Percentiles rank a stretch among this genome's conserved stretches.
Evolutionary conservation across 2,113 vertebrate species (phyloP).

Genomic region (Dunckerocampus dactyliophorus): DNA sequence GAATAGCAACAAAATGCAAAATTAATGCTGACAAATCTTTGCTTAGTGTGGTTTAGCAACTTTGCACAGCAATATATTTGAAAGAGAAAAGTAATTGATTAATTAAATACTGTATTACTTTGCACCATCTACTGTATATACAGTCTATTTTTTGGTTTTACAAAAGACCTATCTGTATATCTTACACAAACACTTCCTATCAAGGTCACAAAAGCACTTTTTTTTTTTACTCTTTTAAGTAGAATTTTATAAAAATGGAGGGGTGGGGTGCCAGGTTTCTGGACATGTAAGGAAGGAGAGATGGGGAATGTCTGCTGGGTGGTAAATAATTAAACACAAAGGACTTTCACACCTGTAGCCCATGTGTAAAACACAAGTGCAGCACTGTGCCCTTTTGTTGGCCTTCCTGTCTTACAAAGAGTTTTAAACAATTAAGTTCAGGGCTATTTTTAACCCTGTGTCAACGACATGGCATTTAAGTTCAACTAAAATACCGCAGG

Average conservation of each 20-base stretch:
- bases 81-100: neutral
- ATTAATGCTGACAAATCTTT: neutral
- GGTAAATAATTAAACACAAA: slow-evolving; percentile 76
- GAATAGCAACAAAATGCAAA: neutral
- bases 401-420: slow-evolving; percentile 46
- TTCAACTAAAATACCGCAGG: neutral
- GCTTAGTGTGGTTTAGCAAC: no score
- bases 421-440: slow-evolving; percentile 23
- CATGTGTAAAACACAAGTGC: slow-evolving; percentile 48
- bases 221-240: neutral
- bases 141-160: neutral
- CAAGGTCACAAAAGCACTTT: neutral
- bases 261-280: slow-evolving; percentile 29
- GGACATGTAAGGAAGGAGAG: slow-evolving; percentile 53
- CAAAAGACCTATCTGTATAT: neutral
- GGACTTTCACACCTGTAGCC: slow-evolving; percentile 73
- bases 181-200: neutral
- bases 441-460: slow-evolving; percentile 38
- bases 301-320: slow-evolving; percentile 48
- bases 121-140: neutral
- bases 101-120: no score
- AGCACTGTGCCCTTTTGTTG: slow-evolving; percentile 51
- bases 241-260: neutral
- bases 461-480: slow-evolving; percentile 26
- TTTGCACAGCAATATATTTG: no score